Conservation (phyloP, 2,888 invertebrate genomes). For the Tuberolachnus salignus region DNA sequence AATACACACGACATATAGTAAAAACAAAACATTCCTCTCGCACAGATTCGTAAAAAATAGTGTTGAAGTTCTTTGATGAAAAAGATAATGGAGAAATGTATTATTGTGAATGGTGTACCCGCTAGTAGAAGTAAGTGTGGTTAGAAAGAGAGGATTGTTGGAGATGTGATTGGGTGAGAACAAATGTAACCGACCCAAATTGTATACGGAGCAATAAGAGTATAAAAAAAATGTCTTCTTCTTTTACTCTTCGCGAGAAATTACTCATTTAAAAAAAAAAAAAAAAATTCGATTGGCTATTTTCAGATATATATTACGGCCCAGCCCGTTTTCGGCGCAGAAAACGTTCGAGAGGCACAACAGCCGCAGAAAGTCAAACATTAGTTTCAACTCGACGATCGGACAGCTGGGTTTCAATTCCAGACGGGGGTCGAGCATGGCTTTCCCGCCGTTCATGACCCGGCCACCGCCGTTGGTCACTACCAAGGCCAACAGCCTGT, state of each 20-base stretch:
- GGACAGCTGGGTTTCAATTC: constrained; percentile 63
- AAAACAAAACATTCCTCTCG: no score
- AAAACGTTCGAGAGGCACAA: constrained; percentile 93
- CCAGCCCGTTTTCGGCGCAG: constrained; percentile 93
- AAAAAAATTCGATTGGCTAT: not conserved
- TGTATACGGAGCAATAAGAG: not conserved
- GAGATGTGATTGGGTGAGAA: no score
- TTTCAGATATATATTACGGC: constrained; percentile 84
- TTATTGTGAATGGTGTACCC: no score
- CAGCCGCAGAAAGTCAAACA: constrained; percentile 86
- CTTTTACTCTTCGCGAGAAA: no score
- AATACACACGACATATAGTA: no score
- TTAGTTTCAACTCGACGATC: constrained; percentile 86
- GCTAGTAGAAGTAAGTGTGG: no score
- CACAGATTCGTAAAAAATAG: no score
- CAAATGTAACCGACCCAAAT: not conserved
- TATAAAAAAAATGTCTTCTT: no score
- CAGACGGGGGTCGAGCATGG: constrained; percentile 73
- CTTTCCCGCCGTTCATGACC: constrained; percentile 69
- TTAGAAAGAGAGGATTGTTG: no score
- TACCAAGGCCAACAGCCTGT: constrained; percentile 87
- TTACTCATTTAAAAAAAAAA: no score
- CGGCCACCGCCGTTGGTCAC: constrained; percentile 80
- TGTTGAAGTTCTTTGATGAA: no score
- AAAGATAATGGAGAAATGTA: no score